phyloP scores from a whole-genome alignment of 2,888 invertebrate species.

The Koerneria pararmatus region DNA sequence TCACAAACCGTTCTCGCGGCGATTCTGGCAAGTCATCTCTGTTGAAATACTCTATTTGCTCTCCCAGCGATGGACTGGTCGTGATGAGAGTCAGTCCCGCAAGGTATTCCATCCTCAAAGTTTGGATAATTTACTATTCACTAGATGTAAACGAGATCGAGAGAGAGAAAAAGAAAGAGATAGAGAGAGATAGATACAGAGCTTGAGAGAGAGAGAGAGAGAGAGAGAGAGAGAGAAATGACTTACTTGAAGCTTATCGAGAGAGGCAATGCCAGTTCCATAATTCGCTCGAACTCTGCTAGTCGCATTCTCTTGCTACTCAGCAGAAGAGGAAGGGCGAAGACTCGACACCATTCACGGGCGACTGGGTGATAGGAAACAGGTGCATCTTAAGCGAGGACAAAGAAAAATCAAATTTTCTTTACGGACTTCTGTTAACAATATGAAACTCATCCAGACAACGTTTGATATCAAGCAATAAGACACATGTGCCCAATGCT shows the following conservation, averaged over 20 bases:
- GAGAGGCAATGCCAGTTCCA: conserved; percentile 26
- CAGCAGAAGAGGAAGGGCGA: conserved; percentile 3
- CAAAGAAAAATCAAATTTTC: not conserved
- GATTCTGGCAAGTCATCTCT: conserved; percentile 29
- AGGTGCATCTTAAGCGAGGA: not conserved
- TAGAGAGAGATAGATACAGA: not conserved
- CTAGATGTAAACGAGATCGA: not conserved
- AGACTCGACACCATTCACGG: conserved; percentile 2
- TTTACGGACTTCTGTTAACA: too few species aligned
- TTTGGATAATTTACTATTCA: not conserved
- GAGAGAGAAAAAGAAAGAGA: not conserved
- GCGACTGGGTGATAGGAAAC: not conserved
- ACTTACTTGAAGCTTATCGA: conserved; percentile 25
- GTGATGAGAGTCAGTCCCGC: conserved; percentile 15
- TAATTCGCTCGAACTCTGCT: conserved; percentile 23
- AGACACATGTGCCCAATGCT: too few species aligned
- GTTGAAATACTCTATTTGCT: conserved; percentile 25
- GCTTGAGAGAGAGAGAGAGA: not conserved
- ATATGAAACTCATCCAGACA: too few species aligned
- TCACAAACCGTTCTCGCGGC: conserved; percentile 28
- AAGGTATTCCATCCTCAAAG: conserved; percentile 12
- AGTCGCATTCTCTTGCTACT: conserved; percentile 4
- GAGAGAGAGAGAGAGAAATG: not conserved
- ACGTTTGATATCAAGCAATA: too few species aligned
- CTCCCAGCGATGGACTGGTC: conserved; percentile 10